These are phyloP conservation scores for Chaenodraco wilsoni DNA, from an alignment of 2,797 vertebrate species.

Conservation along the genomic window DNA sequence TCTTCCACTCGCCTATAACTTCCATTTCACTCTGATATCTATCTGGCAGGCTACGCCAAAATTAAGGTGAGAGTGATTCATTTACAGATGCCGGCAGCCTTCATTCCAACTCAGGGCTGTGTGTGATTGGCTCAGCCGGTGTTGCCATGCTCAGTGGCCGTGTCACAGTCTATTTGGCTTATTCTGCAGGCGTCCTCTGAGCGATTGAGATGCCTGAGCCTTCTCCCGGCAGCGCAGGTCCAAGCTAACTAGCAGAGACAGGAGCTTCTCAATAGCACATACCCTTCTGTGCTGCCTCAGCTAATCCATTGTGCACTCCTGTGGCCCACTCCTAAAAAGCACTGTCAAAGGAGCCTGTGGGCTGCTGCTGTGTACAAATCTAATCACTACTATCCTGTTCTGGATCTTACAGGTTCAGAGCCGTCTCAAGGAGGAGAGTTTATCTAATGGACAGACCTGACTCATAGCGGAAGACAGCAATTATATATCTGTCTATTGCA, in stretches of 20 bases:
- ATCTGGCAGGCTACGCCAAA: slow-evolving; percentile 41
- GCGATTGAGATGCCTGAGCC: slow-evolving; percentile 57
- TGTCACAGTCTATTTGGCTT: slow-evolving; percentile 59
- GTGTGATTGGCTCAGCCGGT: slow-evolving; percentile 58
- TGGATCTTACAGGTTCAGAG: slow-evolving; percentile 62
- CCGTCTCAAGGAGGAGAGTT: slow-evolving; percentile 36
- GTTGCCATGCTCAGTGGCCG: slow-evolving; percentile 52
- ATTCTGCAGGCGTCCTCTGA: slow-evolving; percentile 50
- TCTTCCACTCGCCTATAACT: slow-evolving; percentile 38
- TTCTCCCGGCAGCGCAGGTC: slow-evolving; percentile 21
- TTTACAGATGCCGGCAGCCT: slow-evolving; percentile 60
- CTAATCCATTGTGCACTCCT: slow-evolving; percentile 39
- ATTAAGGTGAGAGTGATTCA: slow-evolving; percentile 59
- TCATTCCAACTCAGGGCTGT: slow-evolving; percentile 35
- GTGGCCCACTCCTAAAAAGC: slow-evolving; percentile 52
- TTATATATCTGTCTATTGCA: slow-evolving; percentile 41
- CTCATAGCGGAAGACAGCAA: slow-evolving; percentile 44
- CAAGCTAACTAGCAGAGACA: not conserved
- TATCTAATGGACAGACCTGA: slow-evolving; percentile 54
- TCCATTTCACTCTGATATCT: slow-evolving; percentile 46
- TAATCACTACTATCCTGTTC: slow-evolving; percentile 63
- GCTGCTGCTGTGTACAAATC: slow-evolving; percentile 56
- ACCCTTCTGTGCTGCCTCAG: slow-evolving; percentile 35
- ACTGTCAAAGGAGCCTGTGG: slow-evolving; percentile 39
- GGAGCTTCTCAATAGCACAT: slow-evolving; percentile 43